These are phyloP conservation scores for Sebastes minor DNA, from an alignment of 2,797 vertebrate genomes.

Conservation along the genomic window DNA sequence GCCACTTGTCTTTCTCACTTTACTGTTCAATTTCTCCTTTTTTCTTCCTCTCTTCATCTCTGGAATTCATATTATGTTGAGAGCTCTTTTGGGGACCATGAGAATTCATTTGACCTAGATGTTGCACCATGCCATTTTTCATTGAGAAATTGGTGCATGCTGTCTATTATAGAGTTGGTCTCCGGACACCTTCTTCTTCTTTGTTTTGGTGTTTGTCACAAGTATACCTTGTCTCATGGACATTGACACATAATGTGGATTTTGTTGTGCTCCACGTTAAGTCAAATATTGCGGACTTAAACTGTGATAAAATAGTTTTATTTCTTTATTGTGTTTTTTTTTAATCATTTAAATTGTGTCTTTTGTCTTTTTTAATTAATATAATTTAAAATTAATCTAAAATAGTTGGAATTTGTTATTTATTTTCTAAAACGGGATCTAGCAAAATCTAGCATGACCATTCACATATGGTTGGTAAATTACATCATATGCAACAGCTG, in stretches of 20 bases:
- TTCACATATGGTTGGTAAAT: neutral
- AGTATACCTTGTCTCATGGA: neutral
- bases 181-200: neutral
- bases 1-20: neutral
- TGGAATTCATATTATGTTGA: neutral
- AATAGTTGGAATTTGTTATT: too few species aligned
- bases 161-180: neutral
- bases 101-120: constrained; percentile 30
- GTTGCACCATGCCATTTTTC: constrained; percentile 5
- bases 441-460: neutral
- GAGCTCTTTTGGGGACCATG: constrained; percentile 10
- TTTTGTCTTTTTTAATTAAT: too few species aligned
- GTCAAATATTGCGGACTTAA: neutral
- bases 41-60: neutral
- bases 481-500: too few species aligned
- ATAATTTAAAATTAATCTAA: too few species aligned
- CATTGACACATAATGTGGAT: neutral
- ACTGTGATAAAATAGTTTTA: neutral
- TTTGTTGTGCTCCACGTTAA: neutral
- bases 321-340: neutral
- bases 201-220: neutral
- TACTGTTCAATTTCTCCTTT: neutral
- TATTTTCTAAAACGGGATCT: neutral
- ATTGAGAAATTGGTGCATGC: neutral
- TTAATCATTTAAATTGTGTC: too few species aligned